Base-by-base conservation (phyloP, 2,888 invertebrate genomes). In the Standfussiana lucernea region DNA sequence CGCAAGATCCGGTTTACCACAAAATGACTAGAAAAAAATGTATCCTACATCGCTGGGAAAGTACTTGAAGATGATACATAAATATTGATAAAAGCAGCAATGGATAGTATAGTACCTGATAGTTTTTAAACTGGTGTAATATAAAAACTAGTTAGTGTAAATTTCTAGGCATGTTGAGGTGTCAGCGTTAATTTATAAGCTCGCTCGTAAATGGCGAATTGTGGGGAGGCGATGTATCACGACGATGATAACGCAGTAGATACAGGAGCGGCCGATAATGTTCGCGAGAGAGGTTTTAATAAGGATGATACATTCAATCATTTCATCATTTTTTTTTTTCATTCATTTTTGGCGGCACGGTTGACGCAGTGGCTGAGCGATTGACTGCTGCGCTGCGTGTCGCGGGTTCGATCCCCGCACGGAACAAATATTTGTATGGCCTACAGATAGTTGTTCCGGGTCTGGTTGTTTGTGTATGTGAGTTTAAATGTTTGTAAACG, bases 81-180 rank as follows among this genome's bases (percentile, higher is more conserved):
- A 40, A 69, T n/a, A 79, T 72, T 66, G 53, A 71, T 53, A 69
- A 77, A 85, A 79, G 11, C 47, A 32, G 79, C 78, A 82, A 75
- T 79, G 82, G 68, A 82, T 40, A 21, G 59, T 72, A 77, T 75
- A 32, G 11, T 8, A 47, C 18, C 37, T 65, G 53, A 59, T 76
- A 47, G 69, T 67, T 72, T 75, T 84, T 50, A 40, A 86, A 76
- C 74, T 73, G 69, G 71, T 69, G 28, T 53, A 21, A 21, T 11
- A 77, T 84, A 88, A 89, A 88, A 89, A 87, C 85, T 82, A 66
- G 89, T 82, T 77, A 69, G 79, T 84, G 78, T 82, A 84, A 85
- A 84, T 85, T 75, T 83, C 53, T 64, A 73, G 82, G 74, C 78
- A 74, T 83, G 85, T 76, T 69, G 67, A 82, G 73, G 86, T 86